A percentile compares a stretch with the other conserved stretches of the same genome.
phyloP scores from a whole-genome alignment of 2,113 vertebrate genomes.

The Oncorhynchus keta region DNA sequence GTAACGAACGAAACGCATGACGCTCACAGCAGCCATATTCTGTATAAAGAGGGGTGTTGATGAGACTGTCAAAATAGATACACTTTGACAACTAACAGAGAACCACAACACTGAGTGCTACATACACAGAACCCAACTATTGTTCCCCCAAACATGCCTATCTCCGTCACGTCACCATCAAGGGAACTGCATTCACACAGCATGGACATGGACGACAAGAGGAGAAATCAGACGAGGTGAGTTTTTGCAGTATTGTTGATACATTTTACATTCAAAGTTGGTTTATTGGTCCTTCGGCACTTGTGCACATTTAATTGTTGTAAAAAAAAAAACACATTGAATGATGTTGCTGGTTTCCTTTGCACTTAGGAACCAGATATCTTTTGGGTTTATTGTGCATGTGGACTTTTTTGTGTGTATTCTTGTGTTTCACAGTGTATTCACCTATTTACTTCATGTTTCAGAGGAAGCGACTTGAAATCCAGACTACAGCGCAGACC shows the following conservation, averaged over 20 bases:
- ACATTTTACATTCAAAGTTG: neutral
- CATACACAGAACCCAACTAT: neutral
- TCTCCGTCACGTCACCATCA: conserved; percentile 60
- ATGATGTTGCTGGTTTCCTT: too few relatives aligned
- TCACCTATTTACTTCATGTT: neutral
- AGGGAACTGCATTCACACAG: conserved; percentile 61
- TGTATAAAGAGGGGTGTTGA: conserved; percentile 59
- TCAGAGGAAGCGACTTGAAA: conserved; percentile 56
- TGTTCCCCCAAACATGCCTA: conserved; percentile 69
- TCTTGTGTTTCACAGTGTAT: neutral
- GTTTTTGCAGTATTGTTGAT: conserved; percentile 6
- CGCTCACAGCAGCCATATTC: conserved; percentile 29
- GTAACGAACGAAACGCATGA: conserved; percentile 39
- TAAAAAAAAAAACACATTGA: neutral
- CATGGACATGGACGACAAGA: conserved; percentile 69
- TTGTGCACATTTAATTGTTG: neutral
- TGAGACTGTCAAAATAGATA: conserved; percentile 27
- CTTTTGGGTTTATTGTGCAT: too few relatives aligned
- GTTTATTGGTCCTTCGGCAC: neutral
- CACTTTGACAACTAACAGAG: neutral
- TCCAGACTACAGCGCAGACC: conserved; percentile 43
- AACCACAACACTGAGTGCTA: conserved; percentile 8
- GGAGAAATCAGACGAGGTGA: conserved; percentile 62
- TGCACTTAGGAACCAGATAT: too few relatives aligned
- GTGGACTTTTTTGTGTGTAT: too few relatives aligned